A percentile compares a stretch with the other conserved stretches of the same genome.
phyloP scores from a whole-genome alignment of 1,140 invertebrate genomes.

The Zaprionus africanus region DNA sequence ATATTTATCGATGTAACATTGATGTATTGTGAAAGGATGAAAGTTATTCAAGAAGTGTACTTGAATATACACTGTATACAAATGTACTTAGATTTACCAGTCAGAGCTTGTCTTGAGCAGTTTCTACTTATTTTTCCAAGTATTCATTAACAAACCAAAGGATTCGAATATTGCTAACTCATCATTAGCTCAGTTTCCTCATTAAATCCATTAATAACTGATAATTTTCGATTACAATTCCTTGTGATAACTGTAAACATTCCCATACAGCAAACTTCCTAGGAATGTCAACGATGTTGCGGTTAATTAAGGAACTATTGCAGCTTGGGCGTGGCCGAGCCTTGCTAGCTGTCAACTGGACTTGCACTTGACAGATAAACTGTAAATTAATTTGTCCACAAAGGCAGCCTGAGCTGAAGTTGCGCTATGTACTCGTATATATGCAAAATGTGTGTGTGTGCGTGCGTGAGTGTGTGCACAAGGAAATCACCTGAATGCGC shows the following conservation, averaged over 20 bases:
- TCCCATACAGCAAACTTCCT: background rate
- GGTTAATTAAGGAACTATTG: background rate
- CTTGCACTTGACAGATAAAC: constrained; percentile 66
- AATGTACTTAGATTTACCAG: too few species aligned
- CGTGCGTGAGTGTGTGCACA: constrained; percentile 6
- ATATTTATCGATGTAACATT: too few species aligned
- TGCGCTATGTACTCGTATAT: constrained; percentile 3
- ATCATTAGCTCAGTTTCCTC: background rate
- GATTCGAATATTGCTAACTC: too few species aligned
- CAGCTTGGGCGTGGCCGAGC: constrained; percentile 7
- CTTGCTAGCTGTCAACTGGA: constrained; percentile 26
- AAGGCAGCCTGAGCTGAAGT: background rate
- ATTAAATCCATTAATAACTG: too few species aligned
- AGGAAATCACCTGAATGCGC: constrained; percentile 31
- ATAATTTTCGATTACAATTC: too few species aligned
- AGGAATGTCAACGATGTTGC: background rate
- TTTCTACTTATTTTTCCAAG: too few species aligned
- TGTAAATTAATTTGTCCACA: constrained; percentile 65
- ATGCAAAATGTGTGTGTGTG: background rate
- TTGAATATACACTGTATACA: too few species aligned
- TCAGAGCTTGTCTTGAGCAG: too few species aligned
- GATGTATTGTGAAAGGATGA: too few species aligned
- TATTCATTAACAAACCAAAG: too few species aligned
- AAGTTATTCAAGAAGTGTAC: too few species aligned
- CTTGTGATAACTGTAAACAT: background rate